These are phyloP conservation scores for Alouatta palliata DNA, from an alignment of 2,113 vertebrate species.

Conservation along the genomic window DNA sequence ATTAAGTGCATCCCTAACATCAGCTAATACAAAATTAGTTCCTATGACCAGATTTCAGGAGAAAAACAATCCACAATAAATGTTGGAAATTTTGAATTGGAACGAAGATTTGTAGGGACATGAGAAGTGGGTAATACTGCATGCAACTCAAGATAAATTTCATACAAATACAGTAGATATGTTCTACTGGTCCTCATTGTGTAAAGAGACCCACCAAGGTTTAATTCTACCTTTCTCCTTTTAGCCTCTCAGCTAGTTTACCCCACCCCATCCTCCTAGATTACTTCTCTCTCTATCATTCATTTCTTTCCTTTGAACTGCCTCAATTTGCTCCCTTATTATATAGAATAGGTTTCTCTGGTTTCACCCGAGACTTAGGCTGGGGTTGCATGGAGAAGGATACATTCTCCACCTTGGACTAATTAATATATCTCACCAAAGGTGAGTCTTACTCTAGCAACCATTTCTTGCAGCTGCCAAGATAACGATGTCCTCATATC, in stretches of 20 bases:
- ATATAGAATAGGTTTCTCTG: neutral
- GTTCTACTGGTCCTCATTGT: neutral
- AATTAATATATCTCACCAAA: neutral
- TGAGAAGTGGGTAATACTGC: neutral
- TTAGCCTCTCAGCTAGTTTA: neutral
- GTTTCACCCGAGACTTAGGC: neutral
- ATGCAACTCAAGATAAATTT: neutral
- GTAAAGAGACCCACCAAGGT: neutral
- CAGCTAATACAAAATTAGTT: neutral
- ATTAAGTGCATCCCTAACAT: neutral
- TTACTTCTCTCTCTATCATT: no score
- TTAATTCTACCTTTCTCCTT: neutral
- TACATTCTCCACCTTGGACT: neutral
- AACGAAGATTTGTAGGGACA: neutral
- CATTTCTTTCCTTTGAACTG: neutral
- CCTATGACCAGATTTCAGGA: neutral
- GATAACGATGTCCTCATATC: neutral
- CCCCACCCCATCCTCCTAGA: neutral
- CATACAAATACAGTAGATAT: neutral
- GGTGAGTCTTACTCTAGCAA: neutral
- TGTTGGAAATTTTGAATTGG: neutral
- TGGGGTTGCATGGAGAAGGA: rapidly evolving
- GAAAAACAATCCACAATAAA: neutral
- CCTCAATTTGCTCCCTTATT: neutral
- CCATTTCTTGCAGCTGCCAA: neutral